Conservation (phyloP, 2,113 vertebrate genomes). For the Gymnobelideus leadbeateri region DNA sequence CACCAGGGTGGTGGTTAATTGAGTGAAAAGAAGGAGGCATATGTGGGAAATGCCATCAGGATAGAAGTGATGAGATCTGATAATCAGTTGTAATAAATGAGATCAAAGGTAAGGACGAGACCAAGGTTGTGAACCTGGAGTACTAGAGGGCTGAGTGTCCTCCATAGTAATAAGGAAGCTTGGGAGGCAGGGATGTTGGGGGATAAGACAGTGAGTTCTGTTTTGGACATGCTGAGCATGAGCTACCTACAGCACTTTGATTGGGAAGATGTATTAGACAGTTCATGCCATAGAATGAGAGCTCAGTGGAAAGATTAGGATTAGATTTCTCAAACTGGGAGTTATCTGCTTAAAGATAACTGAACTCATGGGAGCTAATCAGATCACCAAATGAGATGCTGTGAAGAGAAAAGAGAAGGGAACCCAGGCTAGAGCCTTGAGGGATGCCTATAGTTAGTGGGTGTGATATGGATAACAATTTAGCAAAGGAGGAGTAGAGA, state of each 20-base stretch:
- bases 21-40: background rate
- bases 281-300: background rate
- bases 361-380: background rate
- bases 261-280: background rate
- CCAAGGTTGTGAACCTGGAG: background rate
- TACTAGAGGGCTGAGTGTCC: background rate
- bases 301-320: background rate
- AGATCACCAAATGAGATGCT: no score
- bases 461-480: background rate
- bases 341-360: background rate
- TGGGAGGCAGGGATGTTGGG: background rate
- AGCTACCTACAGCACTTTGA: background rate
- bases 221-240: background rate
- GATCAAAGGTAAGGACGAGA: background rate
- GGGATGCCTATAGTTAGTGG: background rate
- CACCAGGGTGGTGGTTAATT: background rate
- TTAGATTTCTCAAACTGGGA: background rate
- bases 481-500: background rate
- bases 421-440: background rate
- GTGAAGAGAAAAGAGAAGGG: no score
- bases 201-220: background rate
- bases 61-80: background rate
- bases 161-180: background rate
- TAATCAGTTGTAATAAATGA: background rate
- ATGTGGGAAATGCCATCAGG: background rate